phyloP scores from a whole-genome alignment of 1,140 invertebrate genomes.

The Ceratina japonica region DNA sequence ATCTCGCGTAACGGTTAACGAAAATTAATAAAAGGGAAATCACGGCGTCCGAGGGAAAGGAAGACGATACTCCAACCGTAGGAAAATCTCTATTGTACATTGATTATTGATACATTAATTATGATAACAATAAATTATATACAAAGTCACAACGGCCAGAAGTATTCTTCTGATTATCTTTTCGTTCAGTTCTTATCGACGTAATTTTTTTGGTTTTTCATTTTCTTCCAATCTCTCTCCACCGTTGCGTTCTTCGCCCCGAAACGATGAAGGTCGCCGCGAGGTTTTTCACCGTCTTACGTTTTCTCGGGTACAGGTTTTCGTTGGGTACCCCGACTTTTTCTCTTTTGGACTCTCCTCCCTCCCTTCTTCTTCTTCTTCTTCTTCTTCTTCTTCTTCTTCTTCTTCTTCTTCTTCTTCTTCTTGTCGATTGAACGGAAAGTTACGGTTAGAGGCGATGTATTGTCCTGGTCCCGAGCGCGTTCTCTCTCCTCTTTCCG shows the following conservation, averaged over 20 bases:
- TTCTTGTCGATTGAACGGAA: not conserved
- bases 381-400: not conserved
- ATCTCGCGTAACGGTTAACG: slow-evolving; percentile 1
- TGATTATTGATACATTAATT: slow-evolving; percentile 79
- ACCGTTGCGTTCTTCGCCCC: not conserved
- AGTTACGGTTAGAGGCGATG: not conserved
- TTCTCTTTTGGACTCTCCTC: not conserved
- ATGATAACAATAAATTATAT: slow-evolving; percentile 80
- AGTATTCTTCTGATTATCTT: slow-evolving; percentile 50
- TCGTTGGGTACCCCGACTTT: not conserved
- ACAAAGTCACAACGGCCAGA: slow-evolving; percentile 72
- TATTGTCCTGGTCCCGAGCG: slow-evolving; percentile 18
- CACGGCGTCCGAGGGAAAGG: slow-evolving; percentile 51
- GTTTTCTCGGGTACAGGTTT: not conserved
- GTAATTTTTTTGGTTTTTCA: not conserved
- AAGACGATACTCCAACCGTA: slow-evolving; percentile 73
- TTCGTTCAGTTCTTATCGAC: slow-evolving; percentile 20
- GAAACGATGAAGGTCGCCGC: not conserved
- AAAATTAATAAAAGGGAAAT: slow-evolving; percentile 46
- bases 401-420: too few species aligned
- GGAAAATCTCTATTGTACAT: slow-evolving; percentile 79
- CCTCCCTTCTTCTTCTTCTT: not conserved
- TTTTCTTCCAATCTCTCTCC: not conserved
- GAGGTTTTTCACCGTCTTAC: not conserved
- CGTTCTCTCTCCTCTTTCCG: slow-evolving; percentile 29